Evolutionary conservation across 2,888 invertebrate genomes (phyloP), one percentile per base, ranked within the genome.

Genomic region (Coenonympha glycerion): DNA sequence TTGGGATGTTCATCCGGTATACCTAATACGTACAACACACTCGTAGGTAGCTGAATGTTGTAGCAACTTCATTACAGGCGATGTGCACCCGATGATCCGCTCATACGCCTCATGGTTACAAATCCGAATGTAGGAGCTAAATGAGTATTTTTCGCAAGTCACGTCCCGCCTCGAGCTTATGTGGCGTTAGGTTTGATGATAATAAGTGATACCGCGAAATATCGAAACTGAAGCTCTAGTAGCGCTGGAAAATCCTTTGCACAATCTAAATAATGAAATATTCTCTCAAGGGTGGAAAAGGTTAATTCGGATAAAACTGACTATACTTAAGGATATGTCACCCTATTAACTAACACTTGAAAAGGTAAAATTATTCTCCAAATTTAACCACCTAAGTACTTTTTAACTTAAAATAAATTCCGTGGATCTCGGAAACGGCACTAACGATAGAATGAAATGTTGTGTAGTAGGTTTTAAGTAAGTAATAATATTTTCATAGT

Each of bases 81-180:
- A 30, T 18, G 44, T 37, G 28, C 46, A 51, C 47, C 41, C 42
- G 36, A 15, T 48, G 52, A 55, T 53, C 39, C 47, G 15, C 26
- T 40, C 47, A 45, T 51, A 53, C 56, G 53, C 56, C 50, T 31
- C 42, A 58, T 59, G 73, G 64, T 62, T 73, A 71, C 72, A 68
- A 74, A 75, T 73, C 71, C 62, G 63, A 65, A 68, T 65, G 68
- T 67, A 61, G 68, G 60, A 62, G 72, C 66, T 57, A 65, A 73
- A 83, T 73, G 68, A 73, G 73, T 80, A 82, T 83, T 85, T 83
- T 83, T 81, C 81, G 70, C 77, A 76, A 82, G 85, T 84, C 85
- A 85, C 85, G 85, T 86, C 74, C 69, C 71, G 66, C 71, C 68
- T 69, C 67, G 65, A 70, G 79, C 84, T 85, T 85, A 85, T 85